phyloP scores from a whole-genome alignment of 2,113 vertebrate species.

The Pseudopipra pipra region DNA sequence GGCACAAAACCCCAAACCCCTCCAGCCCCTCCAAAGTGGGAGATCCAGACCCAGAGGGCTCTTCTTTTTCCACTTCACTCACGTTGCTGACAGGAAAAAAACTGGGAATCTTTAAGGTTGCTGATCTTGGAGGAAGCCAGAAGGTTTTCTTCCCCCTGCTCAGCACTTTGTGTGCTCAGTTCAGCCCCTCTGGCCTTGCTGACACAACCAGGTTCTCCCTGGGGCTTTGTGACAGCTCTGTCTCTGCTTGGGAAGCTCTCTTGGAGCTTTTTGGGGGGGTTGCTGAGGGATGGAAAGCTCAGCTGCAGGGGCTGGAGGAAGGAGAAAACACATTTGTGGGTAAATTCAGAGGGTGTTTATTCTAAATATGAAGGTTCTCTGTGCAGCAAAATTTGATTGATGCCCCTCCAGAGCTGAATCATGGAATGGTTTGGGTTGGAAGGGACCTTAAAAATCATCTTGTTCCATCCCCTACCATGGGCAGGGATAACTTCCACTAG shows the following conservation, averaged over 20 bases:
- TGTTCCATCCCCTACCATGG: no score
- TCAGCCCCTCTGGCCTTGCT: rapidly evolving
- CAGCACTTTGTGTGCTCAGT: not conserved
- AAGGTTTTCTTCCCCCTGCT: not conserved
- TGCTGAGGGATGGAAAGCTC: not conserved
- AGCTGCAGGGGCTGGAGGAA: not conserved
- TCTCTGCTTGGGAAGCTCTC: not conserved
- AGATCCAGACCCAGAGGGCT: not conserved
- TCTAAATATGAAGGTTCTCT: rapidly evolving
- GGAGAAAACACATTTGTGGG: rapidly evolving
- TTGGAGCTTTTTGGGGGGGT: not conserved
- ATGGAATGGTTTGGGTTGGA: not conserved
- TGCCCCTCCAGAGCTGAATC: no score
- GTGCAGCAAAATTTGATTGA: not conserved
- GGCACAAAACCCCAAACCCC: not conserved
- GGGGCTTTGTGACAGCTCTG: no score
- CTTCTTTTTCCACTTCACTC: not conserved
- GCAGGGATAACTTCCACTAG: not conserved
- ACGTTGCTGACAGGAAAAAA: not conserved
- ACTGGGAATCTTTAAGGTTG: rapidly evolving
- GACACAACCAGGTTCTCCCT: not conserved
- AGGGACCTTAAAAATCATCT: not conserved
- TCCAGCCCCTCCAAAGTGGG: not conserved
- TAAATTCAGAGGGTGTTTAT: not conserved
- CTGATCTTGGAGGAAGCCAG: not conserved